Percentiles rank a stretch among this genome's conserved stretches.
Evolutionary conservation across 53 echinoderm and acorn worm species (phyloP).

Genomic region (Holothuria scabra): DNA sequence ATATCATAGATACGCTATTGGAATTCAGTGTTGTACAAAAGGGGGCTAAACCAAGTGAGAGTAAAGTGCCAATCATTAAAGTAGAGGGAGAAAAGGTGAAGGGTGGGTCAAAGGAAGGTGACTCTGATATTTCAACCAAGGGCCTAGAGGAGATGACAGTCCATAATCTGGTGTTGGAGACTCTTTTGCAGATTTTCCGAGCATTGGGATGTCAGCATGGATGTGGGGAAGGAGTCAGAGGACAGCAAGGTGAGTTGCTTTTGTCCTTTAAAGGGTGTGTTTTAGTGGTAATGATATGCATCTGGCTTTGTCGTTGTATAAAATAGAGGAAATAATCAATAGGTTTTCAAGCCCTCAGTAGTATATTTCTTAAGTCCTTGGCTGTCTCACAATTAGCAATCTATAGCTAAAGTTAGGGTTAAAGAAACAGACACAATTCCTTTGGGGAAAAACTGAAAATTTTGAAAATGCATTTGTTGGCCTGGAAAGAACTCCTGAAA

Average conservation of each 20-base stretch:
- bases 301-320: too few relatives aligned
- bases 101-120: constrained; percentile 70
- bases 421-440: too few relatives aligned
- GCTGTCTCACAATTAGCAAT: too few relatives aligned
- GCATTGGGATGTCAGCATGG: constrained; percentile 98
- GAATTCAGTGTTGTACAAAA: constrained; percentile 96
- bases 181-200: constrained; percentile 87
- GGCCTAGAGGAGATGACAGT: constrained; percentile 96
- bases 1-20: constrained; percentile 94
- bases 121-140: constrained; percentile 75
- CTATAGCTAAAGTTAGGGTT: too few relatives aligned
- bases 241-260: constrained; percentile 79
- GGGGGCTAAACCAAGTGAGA: constrained; percentile 70
- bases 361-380: too few relatives aligned
- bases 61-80: constrained; percentile 95
- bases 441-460: too few relatives aligned
- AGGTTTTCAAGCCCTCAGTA: too few relatives aligned
- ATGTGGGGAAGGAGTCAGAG: constrained; percentile 96
- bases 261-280: too few relatives aligned
- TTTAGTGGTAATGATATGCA: too few relatives aligned
- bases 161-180: constrained; percentile 97
- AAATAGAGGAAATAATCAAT: too few relatives aligned
- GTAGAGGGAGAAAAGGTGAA: constrained; percentile 95
- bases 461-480: too few relatives aligned
- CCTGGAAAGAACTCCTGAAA: too few relatives aligned